A percentile compares a stretch with the other conserved stretches of the same genome.
These are phyloP conservation scores for Rhinopomastus cyanomelas DNA, from an alignment of 2,113 vertebrate genomes.

Conservation along the genomic window DNA sequence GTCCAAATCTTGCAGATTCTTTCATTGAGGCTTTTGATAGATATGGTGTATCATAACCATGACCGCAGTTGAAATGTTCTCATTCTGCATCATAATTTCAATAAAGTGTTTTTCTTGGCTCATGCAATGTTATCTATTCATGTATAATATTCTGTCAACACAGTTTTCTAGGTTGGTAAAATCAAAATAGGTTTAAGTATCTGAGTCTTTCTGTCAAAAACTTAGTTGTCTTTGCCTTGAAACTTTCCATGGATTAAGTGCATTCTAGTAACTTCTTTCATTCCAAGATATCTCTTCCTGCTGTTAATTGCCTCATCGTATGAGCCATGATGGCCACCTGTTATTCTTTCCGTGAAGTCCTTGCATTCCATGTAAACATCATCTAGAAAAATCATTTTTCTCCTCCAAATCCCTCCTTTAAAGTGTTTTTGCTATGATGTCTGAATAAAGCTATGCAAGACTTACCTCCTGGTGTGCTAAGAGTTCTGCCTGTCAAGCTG, in stretches of 20 bases:
- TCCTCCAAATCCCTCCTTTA: neutral
- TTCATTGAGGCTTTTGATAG: conserved; percentile 38
- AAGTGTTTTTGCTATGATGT: conserved; percentile 3
- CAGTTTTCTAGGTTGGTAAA: conserved; percentile 28
- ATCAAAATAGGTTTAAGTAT: conserved; percentile 32
- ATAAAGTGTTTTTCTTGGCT: conserved; percentile 53
- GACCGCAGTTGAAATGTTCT: conserved; percentile 6
- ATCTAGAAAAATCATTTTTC: conserved; percentile 7
- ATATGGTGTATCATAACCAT: neutral
- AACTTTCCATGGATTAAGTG: conserved; percentile 18
- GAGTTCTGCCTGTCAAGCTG: conserved; percentile 10
- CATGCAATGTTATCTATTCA: conserved; percentile 27
- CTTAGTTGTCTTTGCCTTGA: conserved; percentile 24
- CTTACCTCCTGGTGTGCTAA: neutral
- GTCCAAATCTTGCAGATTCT: conserved; percentile 26
- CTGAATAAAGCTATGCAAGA: neutral
- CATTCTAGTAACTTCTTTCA: conserved; percentile 1
- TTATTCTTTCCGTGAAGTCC: conserved; percentile 1
- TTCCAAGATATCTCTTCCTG: conserved; percentile 12
- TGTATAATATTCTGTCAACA: conserved; percentile 28
- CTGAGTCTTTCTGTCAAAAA: conserved; percentile 5
- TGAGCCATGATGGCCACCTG: neutral
- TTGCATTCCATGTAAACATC: conserved; percentile 18
- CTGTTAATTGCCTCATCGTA: conserved; percentile 43
- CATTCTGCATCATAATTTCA: conserved; percentile 30